Base-by-base conservation (phyloP, 1,140 invertebrate species). In the Littorina saxatilis region DNA sequence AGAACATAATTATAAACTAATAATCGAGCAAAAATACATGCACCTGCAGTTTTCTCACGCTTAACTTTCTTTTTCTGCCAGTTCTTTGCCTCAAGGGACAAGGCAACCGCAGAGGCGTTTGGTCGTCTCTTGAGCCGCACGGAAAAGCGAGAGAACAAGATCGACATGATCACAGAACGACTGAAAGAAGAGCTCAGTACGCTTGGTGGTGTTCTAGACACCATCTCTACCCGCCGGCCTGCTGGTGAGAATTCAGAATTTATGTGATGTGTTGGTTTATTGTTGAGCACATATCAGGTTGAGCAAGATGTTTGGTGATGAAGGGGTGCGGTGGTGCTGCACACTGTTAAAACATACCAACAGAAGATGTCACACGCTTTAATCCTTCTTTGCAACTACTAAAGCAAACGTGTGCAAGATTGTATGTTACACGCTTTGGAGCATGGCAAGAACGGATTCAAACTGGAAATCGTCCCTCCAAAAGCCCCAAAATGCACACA, bases 151-250 rank as follows among this genome's bases (percentile, higher is more conserved):
- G 89, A 90, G 74, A 58, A 79, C 15, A 89, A 86, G 58, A 90
- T 91, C 23, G 81, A 83, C 37, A 76, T 87, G n/a, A 87, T 91
- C 35, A 88, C 90, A 32, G 58, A 72, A 13, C 84, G 87, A 74
- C 68, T 91, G 40, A 80, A 87, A 23, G 87, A 84, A 40, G 91
- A 91, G 81, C 80, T 91, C 2, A 35, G 79, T 13, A 80, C 87
- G 32, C 80, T 91, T 58, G 82, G 82, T 0, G 82, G 82, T 1
- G 91, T 91, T 79, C 85, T 91, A 39, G 89, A 90, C 20, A 91
- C 88, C 79, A 86, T 91, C 23, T 85, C 88, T 23, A 87, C 83
- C 37, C 81, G 88, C n/a, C 78, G 89, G 66, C 89, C 90, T 15
- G 81, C 81, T 81, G 87, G 90, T 91, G 84, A 50, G 70, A 35